Base-by-base conservation (phyloP, 2,113 vertebrate genomes). In the Silurus glanis region DNA sequence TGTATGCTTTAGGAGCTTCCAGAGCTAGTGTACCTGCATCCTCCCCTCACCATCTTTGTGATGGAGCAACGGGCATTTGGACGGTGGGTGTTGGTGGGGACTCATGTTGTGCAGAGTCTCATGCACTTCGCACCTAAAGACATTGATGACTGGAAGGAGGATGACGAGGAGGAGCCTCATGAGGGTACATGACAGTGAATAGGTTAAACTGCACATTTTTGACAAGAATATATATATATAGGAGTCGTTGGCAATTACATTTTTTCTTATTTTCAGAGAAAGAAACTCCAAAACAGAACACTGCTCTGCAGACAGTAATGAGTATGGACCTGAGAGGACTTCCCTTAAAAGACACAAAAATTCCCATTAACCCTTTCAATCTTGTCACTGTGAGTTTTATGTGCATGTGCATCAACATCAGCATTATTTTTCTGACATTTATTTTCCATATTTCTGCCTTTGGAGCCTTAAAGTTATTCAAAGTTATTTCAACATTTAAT, bases 1-100 rank as follows among this genome's bases (percentile, higher is more conserved):
- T 67, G 9, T 75, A 0, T 81, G 72, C 72, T 82, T 66, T 89
- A 99, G 98, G 96, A 98, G 67, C 95, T 99, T 80, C 98, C 96
- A 0, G 97, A 98, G 87, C 95, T 96, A 85, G 94, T 95, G 1
- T 97, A 98, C 88, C 93, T 99, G 72, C 98, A 98, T 91, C 98
- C 97, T 85, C 98, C 97, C 1, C 95, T 99, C 85, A 98, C 95
- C 12, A 89, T 99, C 88, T 97, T 97, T 0, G 96, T 99, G 84
- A 93, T 97, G 78, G 97, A 99, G 88, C 95, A 94, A 82, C 91
- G 95, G 19, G 95, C 96, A 0, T 99, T 99, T 25, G 98, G 98
- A 6, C 95, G 93, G 7, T 92, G 94, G 0, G 96, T 96, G 28
- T 92, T 99, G 49, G 96, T 99, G 37, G 97, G 98, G 2, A 94